These are phyloP conservation scores for Cacoxenus indagator DNA, from an alignment of 2,888 invertebrate species.

Conservation along the genomic window DNA sequence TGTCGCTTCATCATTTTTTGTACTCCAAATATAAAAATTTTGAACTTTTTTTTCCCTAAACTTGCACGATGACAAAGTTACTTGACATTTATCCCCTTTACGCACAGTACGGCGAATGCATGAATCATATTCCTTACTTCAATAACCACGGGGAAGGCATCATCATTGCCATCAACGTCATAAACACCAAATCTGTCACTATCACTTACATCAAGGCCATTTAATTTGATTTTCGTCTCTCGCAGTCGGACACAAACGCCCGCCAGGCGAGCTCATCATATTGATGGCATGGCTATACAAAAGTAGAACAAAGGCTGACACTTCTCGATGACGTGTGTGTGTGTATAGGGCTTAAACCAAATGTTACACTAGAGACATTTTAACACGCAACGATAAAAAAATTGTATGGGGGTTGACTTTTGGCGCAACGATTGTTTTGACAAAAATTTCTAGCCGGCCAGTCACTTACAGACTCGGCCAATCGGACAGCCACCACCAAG, in stretches of 20 bases:
- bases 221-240: conserved; percentile 66
- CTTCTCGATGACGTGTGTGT: not conserved
- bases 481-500: too few relatives aligned
- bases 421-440: not conserved
- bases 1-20: not conserved
- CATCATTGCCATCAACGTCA: conserved; percentile 26
- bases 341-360: conserved; percentile 17
- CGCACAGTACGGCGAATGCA: conserved; percentile 49
- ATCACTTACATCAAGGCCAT: conserved; percentile 67
- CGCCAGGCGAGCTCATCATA: conserved; percentile 57
- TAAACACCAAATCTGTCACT: conserved; percentile 63
- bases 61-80: not conserved
- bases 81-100: conserved; percentile 60
- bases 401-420: not conserved
- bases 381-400: conserved; percentile 18
- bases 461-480: too few relatives aligned
- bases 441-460: too few relatives aligned
- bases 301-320: conserved; percentile 54
- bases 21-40: not conserved
- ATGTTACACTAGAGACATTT: conserved; percentile 9
- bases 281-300: conserved; percentile 49
- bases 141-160: not conserved
- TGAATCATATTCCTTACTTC: conserved; percentile 46
- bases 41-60: not conserved
- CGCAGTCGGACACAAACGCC: conserved; percentile 41